Conservation (phyloP, 2,888 invertebrate species). For the Dascillus cervinus region DNA sequence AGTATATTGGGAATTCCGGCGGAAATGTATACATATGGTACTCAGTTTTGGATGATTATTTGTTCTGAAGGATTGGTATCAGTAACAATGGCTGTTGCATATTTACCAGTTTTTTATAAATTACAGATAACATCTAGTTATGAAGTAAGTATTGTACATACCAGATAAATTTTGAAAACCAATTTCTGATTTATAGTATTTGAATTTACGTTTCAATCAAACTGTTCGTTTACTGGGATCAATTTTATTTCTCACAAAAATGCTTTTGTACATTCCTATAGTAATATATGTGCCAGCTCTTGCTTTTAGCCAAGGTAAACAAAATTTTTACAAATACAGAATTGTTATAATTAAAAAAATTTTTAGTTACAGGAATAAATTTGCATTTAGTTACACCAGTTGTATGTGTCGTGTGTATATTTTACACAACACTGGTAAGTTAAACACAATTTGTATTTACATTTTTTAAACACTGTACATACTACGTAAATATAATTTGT, state of each 20-base stretch:
- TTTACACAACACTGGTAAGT: conserved; percentile 84
- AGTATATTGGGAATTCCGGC: conserved; percentile 65
- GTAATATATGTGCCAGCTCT: conserved; percentile 84
- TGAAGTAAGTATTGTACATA: conserved; percentile 47
- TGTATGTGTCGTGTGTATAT: conserved; percentile 82
- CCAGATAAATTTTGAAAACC: conserved; percentile 7
- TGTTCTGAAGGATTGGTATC: conserved; percentile 59
- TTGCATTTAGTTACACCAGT: conserved; percentile 71
- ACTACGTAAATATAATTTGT: no score
- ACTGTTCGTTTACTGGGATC: conserved; percentile 62
- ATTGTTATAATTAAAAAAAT: conserved; percentile 2
- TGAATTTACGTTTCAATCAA: conserved; percentile 59
- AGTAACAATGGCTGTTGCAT: conserved; percentile 52
- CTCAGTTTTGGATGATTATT: conserved; percentile 61
- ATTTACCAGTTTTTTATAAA: conserved; percentile 66
- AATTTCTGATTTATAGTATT: conserved; percentile 51
- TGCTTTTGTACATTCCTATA: conserved; percentile 72
- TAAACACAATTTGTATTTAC: no score
- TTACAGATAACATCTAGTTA: conserved; percentile 68
- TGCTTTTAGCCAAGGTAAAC: conserved; percentile 73
- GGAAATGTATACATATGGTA: conserved; percentile 70
- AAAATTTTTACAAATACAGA: no score
- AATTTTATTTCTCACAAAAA: conserved; percentile 61
- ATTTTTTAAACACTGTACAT: no score
- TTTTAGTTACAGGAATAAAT: conserved; percentile 73